Evolutionary conservation across 2,113 vertebrate genomes (phyloP), one percentile per base, ranked within the genome.

Genomic region (Protomyctophum bolini): DNA sequence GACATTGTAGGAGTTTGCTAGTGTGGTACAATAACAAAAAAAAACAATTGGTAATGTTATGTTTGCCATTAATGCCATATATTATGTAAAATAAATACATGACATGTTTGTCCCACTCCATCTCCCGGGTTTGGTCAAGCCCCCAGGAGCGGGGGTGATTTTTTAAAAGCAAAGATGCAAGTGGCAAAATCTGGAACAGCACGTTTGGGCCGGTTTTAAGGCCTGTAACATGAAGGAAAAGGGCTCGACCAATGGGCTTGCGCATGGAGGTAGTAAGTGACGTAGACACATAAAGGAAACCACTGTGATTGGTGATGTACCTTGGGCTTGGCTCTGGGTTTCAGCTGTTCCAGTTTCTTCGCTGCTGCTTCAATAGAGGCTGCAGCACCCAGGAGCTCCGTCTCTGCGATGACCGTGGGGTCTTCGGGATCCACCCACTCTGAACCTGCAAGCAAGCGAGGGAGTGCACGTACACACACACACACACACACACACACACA

Each of bases 381-480:
- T 0, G 98, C 98, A 1, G 98, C 98, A 57, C 98, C 98, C 33
- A 99, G 89, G 1, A 99, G 91, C 87, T 99, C 98, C 0, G 96
- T 97, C 83, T 99, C 98, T 0, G 98, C 98, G 4, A 99, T 97
- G 73, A 99, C 96, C 0, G 97, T 99, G 0, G 98, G 98, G 87
- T 99, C 97, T 89, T 99, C 97, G 0, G 98, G 98, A 77, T 99
- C 97, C 78, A 99, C 98, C 98, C 98, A 99, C 87, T 99, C 98
- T 0, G 95, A 95, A 82, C 98, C 98, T 93, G 75, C 75, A 47
- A 21, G 54, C n/a, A n/a, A n/a, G n/a, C 21, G 21, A 21, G 21
- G 21, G 21, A 21, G 21, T n/a, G n/a, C n/a, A n/a, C n/a, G n/a
- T n/a, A 51, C 63, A 64, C 10, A 7, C 47, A 28, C 45, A 63